Percentiles rank a stretch among this genome's conserved stretches.
Conservation (phyloP, 2,797 vertebrate species). For the Sebastes elongatus region DNA sequence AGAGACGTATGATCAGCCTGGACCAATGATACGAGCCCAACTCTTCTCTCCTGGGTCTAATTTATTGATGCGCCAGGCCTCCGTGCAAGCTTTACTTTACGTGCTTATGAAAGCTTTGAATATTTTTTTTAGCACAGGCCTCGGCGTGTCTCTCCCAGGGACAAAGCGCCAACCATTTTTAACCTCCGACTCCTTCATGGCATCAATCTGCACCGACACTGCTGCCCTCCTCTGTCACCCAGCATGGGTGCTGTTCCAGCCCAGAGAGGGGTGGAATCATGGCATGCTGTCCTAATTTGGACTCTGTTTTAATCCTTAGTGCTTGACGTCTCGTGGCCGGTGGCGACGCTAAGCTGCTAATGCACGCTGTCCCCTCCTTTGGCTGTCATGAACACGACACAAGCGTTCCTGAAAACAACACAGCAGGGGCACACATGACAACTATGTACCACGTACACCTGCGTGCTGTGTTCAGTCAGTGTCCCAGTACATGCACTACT, state of each 20-base stretch:
- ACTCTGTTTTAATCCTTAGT: constrained; percentile 65
- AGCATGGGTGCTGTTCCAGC: constrained; percentile 54
- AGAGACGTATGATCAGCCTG: constrained; percentile 63
- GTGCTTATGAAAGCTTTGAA: constrained; percentile 66
- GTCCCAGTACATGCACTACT: neutral
- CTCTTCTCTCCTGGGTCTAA: constrained; percentile 71
- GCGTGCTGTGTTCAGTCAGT: constrained; percentile 9
- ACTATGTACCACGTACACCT: neutral
- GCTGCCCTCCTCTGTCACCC: constrained; percentile 51
- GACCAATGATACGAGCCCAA: constrained; percentile 62
- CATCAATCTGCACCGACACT: constrained; percentile 45
- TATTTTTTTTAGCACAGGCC: constrained; percentile 55
- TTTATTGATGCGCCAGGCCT: constrained; percentile 74
- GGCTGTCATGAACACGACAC: constrained; percentile 32
- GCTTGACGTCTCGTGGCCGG: constrained; percentile 52
- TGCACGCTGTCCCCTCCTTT: constrained; percentile 30
- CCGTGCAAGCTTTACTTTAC: constrained; percentile 58
- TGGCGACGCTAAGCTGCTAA: constrained; percentile 61
- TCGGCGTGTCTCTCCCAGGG: constrained; percentile 46
- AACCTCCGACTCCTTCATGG: constrained; percentile 42
- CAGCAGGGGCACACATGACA: neutral
- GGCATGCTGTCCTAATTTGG: constrained; percentile 71
- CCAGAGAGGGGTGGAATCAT: constrained; percentile 38
- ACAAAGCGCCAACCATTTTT: constrained; percentile 58
- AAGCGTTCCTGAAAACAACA: constrained; percentile 35